These are phyloP conservation scores for Caracal caracal DNA, from an alignment of 2,113 vertebrate species.

Conservation along the genomic window DNA sequence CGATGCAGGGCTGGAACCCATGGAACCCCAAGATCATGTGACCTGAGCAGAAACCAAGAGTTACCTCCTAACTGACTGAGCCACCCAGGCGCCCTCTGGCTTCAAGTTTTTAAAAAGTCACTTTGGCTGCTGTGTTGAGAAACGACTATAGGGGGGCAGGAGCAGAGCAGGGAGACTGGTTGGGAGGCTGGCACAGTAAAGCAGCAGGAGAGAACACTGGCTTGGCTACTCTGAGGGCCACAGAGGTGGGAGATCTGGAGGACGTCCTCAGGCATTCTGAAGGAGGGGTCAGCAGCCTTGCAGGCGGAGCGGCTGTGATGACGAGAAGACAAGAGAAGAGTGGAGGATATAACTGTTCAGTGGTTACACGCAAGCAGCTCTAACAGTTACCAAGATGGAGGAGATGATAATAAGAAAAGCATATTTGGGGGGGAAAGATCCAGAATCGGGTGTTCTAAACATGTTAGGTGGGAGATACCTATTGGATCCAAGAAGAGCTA, in stretches of 20 bases:
- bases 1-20: too few relatives aligned
- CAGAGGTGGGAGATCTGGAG: neutral
- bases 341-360: too few relatives aligned
- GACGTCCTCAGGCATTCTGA: fast-evolving
- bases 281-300: fast-evolving
- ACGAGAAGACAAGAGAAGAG: neutral
- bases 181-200: neutral
- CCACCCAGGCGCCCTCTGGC: too few relatives aligned
- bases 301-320: fast-evolving
- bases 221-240: neutral
- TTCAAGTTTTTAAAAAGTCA: neutral
- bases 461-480: neutral
- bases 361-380: neutral
- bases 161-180: neutral
- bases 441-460: neutral
- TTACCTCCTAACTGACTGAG: too few relatives aligned
- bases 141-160: neutral
- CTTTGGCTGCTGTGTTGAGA: neutral
- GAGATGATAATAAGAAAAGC: neutral
- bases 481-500: neutral
- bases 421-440: neutral
- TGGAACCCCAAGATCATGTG: too few relatives aligned
- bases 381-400: neutral
- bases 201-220: neutral
- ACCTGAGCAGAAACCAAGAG: too few relatives aligned